Evolutionary conservation across 2,888 invertebrate genomes (phyloP).

Genomic region (Watsonalla cultraria): DNA sequence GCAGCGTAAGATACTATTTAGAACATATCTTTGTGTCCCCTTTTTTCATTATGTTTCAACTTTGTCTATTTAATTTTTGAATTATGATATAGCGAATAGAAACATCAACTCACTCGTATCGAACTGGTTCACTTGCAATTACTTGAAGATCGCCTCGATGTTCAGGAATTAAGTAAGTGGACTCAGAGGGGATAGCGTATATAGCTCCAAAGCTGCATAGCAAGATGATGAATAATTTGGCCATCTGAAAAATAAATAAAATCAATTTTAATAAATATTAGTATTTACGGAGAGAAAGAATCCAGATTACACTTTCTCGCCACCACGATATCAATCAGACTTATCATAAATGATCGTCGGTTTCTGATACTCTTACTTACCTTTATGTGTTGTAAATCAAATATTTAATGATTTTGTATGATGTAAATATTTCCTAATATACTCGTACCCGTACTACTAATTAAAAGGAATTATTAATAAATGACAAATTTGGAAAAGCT

Average conservation of each 20-base stretch:
- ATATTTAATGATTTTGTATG: too few species aligned
- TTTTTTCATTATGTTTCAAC: too few species aligned
- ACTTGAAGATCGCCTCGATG: slow-evolving; percentile 11
- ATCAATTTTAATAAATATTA: not conserved
- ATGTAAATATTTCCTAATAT: too few species aligned
- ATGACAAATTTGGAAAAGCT: not conserved
- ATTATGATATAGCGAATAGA: not conserved
- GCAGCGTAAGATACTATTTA: too few species aligned
- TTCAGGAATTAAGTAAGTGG: slow-evolving; percentile 20
- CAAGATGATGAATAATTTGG: not conserved
- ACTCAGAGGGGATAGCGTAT: slow-evolving; percentile 12
- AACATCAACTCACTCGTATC: slow-evolving; percentile 23
- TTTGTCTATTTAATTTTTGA: not conserved
- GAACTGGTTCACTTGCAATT: slow-evolving; percentile 11
- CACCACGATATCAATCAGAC: too few species aligned
- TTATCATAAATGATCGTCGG: too few species aligned
- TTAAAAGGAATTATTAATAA: not conserved
- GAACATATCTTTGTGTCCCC: too few species aligned
- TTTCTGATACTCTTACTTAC: too few species aligned
- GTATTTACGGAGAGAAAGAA: too few species aligned
- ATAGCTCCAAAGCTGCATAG: not conserved
- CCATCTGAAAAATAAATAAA: not conserved
- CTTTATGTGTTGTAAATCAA: too few species aligned
- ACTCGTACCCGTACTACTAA: not conserved
- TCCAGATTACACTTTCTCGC: too few species aligned